These are phyloP conservation scores for Erebia palarica DNA, from an alignment of 2,888 invertebrate genomes.

Conservation along the genomic window DNA sequence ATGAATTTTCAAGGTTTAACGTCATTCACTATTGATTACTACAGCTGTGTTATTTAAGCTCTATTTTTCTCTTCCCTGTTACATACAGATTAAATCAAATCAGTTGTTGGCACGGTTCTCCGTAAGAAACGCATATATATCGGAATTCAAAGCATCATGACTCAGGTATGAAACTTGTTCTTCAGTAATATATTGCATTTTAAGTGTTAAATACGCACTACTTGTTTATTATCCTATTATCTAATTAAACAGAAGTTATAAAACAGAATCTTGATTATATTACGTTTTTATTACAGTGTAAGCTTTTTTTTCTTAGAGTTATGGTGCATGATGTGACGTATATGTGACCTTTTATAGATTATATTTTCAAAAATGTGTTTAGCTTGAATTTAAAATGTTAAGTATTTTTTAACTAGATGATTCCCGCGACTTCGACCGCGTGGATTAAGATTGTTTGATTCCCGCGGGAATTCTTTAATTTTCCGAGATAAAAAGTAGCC, in stretches of 20 bases:
- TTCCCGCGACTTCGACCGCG: too few relatives aligned
- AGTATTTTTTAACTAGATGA: too few relatives aligned
- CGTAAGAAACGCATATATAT: not conserved
- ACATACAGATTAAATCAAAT: not conserved
- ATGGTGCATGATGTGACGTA: too few relatives aligned
- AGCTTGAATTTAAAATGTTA: too few relatives aligned
- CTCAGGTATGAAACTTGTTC: constrained; percentile 13
- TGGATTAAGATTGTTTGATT: too few relatives aligned
- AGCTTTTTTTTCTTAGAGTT: too few relatives aligned
- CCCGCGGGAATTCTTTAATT: too few relatives aligned
- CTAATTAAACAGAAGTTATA: not conserved
- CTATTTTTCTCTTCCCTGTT: not conserved
- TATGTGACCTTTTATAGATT: too few relatives aligned
- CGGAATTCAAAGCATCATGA: constrained; percentile 14
- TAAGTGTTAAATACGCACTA: not conserved
- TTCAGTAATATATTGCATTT: not conserved
- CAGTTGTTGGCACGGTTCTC: not conserved
- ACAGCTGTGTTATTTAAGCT: not conserved
- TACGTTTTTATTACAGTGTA: too few relatives aligned
- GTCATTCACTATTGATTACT: constrained; percentile 1
- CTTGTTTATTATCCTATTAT: not conserved
- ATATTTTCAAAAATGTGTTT: too few relatives aligned
- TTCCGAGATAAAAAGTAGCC: too few relatives aligned
- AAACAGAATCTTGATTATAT: not conserved
- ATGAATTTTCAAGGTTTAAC: constrained; percentile 2